These are phyloP conservation scores for Atlantisia rogersi DNA, from an alignment of 2,113 vertebrate genomes.

Conservation along the genomic window DNA sequence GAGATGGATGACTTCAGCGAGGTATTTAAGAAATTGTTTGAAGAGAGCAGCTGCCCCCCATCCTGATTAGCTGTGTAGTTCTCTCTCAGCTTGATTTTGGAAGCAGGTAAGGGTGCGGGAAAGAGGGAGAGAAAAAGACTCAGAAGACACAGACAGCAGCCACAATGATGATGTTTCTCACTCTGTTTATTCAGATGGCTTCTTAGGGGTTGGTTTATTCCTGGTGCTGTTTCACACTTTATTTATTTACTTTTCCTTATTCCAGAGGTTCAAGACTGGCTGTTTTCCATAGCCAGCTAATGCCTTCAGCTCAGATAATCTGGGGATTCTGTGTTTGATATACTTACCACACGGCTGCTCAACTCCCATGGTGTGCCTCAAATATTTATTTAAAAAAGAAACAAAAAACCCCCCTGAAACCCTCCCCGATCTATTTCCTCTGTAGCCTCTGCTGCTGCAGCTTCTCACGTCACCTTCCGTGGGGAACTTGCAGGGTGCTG, in stretches of 20 bases:
- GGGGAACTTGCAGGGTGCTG: neutral
- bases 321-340: slow-evolving; percentile 53
- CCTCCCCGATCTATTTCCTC: neutral
- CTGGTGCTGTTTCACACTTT: neutral
- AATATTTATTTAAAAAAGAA: slow-evolving; percentile 25
- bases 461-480: neutral
- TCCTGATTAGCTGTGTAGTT: slow-evolving; percentile 23
- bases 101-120: neutral
- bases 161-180: neutral
- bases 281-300: slow-evolving; percentile 13
- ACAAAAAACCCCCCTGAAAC: fast-evolving
- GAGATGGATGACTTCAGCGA: neutral
- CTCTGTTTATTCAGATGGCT: slow-evolving; percentile 4
- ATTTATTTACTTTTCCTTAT: slow-evolving; percentile 23
- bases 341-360: slow-evolving; percentile 8
- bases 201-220: neutral
- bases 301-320: slow-evolving; percentile 14
- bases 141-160: neutral
- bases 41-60: slow-evolving; percentile 42
- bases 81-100: slow-evolving; percentile 19
- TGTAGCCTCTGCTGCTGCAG: neutral
- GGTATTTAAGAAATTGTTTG: slow-evolving; percentile 27
- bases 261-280: neutral
- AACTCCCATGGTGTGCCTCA: neutral
- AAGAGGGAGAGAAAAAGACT: neutral